Conservation (phyloP, 2,888 invertebrate species). For the Cremastobaeus sp. region DNA sequence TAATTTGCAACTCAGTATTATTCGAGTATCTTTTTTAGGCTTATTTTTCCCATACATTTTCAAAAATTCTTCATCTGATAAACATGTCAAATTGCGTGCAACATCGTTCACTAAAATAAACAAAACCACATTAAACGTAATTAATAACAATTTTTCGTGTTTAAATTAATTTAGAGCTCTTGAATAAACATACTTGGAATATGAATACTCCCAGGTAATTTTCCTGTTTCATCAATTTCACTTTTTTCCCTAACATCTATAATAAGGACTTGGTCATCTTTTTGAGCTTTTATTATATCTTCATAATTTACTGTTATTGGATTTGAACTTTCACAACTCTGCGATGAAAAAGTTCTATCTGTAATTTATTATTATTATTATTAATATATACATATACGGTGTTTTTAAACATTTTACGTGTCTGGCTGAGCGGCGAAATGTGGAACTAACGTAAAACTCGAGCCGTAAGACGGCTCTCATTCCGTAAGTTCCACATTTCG, state of each 20-base stretch:
- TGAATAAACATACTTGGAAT: conserved; percentile 83
- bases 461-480: no score
- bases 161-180: background rate
- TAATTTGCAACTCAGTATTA: conserved; percentile 85
- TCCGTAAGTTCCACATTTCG: no score
- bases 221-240: conserved; percentile 85
- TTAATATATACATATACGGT: no score
- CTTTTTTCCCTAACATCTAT: conserved; percentile 88
- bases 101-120: conserved; percentile 80
- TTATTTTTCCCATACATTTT: conserved; percentile 81
- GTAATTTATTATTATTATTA: no score
- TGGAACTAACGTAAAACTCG: no score
- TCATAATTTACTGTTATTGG: conserved; percentile 65
- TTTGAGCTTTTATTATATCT: conserved; percentile 76
- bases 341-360: conserved; percentile 38
- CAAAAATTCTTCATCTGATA: conserved; percentile 80
- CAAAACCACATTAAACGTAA: background rate
- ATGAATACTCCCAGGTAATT: conserved; percentile 86
- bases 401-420: no score
- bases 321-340: conserved; percentile 61
- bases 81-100: conserved; percentile 76
- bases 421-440: no score
- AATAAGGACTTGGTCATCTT: conserved; percentile 80
- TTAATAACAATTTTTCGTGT: conserved; percentile 4
- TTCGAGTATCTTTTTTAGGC: conserved; percentile 80